Conservation (phyloP, 2,113 vertebrate genomes). For the Agapornis roseicollis region DNA sequence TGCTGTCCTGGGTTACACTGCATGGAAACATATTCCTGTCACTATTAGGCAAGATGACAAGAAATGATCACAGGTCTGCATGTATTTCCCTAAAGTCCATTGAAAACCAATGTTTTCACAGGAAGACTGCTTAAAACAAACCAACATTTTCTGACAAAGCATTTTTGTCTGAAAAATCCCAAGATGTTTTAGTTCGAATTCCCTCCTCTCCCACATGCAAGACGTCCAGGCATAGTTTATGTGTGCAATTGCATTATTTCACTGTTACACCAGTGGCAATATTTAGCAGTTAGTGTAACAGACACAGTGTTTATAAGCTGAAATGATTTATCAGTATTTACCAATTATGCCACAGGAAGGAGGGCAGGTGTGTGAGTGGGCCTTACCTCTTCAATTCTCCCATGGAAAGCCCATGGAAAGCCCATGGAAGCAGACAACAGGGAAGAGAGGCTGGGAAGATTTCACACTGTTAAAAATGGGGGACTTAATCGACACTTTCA, state of each 20-base stretch:
- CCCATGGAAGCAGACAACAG: neutral
- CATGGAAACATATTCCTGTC: neutral
- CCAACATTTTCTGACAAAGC: neutral
- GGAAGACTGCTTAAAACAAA: neutral
- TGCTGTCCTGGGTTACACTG: neutral
- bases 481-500: neutral
- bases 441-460: neutral
- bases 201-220: neutral
- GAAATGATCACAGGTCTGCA: neutral
- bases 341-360: neutral
- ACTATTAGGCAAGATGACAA: neutral
- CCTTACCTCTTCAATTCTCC: too few relatives aligned
- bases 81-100: neutral
- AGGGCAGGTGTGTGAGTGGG: neutral
- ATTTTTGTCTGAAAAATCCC: neutral
- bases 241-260: conserved; percentile 58
- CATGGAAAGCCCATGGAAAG: too few relatives aligned
- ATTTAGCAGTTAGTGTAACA: neutral
- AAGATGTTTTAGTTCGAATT: neutral
- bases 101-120: neutral
- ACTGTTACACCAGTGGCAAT: neutral
- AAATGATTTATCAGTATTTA: neutral
- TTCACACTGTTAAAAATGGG: neutral
- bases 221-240: neutral
- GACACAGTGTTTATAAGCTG: neutral